Conservation (phyloP, 2,113 vertebrate species). For the Syrmaticus mikado region DNA sequence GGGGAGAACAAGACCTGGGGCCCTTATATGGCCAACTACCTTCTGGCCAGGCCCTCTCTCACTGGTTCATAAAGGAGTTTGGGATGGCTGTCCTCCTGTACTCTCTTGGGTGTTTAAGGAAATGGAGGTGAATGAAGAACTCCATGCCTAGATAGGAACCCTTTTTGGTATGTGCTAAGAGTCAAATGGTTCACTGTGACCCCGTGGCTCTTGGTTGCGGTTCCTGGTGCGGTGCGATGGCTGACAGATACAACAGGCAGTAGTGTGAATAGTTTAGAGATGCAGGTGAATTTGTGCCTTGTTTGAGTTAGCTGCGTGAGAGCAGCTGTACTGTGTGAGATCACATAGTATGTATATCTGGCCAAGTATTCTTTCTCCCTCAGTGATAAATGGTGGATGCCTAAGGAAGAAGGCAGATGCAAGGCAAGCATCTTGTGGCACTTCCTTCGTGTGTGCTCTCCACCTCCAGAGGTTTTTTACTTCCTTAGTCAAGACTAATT, state of each 20-base stretch:
- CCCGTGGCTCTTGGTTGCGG: background rate
- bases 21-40: background rate
- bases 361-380: background rate
- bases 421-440: background rate
- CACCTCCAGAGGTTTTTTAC: background rate
- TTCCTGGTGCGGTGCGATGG: background rate
- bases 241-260: rapidly evolving
- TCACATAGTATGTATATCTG: background rate
- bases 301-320: background rate
- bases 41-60: background rate
- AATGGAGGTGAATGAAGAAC: background rate
- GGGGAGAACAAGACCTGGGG: background rate
- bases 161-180: background rate
- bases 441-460: background rate
- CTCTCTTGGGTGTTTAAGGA: background rate
- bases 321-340: background rate
- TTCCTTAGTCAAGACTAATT: background rate
- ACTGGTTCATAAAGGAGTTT: background rate
- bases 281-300: background rate
- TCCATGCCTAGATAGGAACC: background rate
- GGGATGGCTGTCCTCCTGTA: rapidly evolving
- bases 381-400: background rate
- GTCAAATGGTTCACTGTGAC: background rate
- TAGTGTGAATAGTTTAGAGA: background rate
- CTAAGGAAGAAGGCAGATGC: background rate